Evolutionary conservation across 1,140 invertebrate genomes (phyloP), one percentile per base, ranked within the genome.

Genomic region (Vanessa atalanta): DNA sequence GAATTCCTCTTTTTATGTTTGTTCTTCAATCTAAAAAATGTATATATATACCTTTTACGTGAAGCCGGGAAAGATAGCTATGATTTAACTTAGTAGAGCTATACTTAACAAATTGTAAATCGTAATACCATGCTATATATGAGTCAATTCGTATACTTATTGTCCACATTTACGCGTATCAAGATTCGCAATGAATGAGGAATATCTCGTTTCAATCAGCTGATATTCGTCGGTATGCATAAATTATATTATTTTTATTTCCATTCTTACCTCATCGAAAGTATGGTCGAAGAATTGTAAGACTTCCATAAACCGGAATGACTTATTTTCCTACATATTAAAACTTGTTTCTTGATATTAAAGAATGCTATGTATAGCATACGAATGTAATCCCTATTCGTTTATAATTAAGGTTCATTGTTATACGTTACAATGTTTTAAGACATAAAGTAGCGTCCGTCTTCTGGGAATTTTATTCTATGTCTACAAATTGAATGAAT

Each of bases 141-240:
- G 65, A 73, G 53, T 66, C 64, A 73, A 67, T 60, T 61, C 37
- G 64, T 15, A 66, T 60, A 57, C n/a, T 55, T 55, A 43, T 67
- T 67, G 26, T 20, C 50, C 37, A 65, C 65, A 23, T 65, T 65
- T 65, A 31, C 70, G 63, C 63, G 61, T 61, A 31, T 43, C 60
- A 55, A 60, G 63, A 72, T 71, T 64, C 50, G 67, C 53, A 50
- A 86, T 91, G 86, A 90, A 89, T 90, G 87, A 84, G 79, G 85
- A 9, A 70, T 65, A 89, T 88, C 88, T 76, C 57, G 88, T 91
- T 89, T 81, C 73, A 61, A 86, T 89, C 90, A 92, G 90, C 90
- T 92, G 90, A 92, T 87, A 71, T 75, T 72, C 66, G 72, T 12
- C 73, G 83, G 82, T 82, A 82, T 86, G 88, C 83, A 88, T 89